Conservation (phyloP, 2,888 invertebrate species). For the Callyntrura guangdongensis region DNA sequence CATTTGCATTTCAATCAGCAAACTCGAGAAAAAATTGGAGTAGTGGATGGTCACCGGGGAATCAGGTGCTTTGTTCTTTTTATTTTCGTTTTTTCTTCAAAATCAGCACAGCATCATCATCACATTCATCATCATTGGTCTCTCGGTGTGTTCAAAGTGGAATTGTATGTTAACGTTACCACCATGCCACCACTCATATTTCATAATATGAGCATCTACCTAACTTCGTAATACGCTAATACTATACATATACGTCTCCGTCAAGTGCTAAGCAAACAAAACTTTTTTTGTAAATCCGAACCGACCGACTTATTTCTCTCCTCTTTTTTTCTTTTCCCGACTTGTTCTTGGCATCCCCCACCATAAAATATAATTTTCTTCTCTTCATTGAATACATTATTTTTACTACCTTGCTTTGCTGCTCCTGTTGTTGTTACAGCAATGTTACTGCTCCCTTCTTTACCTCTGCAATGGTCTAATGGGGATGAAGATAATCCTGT, state of each 20-base stretch:
- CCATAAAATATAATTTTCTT: background rate
- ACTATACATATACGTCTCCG: background rate
- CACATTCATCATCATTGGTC: background rate
- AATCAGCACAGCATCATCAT: conserved; percentile 11
- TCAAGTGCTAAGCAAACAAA: conserved; percentile 63
- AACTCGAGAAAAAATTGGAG: background rate
- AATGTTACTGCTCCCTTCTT: conserved; percentile 19
- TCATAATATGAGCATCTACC: too few species aligned
- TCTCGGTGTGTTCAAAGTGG: too few species aligned
- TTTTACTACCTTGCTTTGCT: background rate
- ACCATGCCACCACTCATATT: too few species aligned
- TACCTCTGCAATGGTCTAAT: background rate
- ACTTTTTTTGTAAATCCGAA: conserved; percentile 2
- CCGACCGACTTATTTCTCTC: conserved; percentile 41
- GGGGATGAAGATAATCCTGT: conserved; percentile 37
- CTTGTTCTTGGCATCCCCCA: conserved; percentile 9
- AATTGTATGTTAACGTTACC: conserved; percentile 38
- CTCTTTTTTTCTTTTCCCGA: background rate
- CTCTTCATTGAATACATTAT: conserved; percentile 20
- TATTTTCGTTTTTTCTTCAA: background rate
- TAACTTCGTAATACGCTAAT: background rate
- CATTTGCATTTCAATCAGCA: background rate
- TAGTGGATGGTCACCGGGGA: background rate
- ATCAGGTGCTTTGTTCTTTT: too few species aligned
- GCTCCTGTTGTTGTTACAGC: background rate